Evolutionary conservation across 1,140 invertebrate species (phyloP), one percentile per base, ranked within the genome.

Genomic region (Akabosia matsudoensis): DNA sequence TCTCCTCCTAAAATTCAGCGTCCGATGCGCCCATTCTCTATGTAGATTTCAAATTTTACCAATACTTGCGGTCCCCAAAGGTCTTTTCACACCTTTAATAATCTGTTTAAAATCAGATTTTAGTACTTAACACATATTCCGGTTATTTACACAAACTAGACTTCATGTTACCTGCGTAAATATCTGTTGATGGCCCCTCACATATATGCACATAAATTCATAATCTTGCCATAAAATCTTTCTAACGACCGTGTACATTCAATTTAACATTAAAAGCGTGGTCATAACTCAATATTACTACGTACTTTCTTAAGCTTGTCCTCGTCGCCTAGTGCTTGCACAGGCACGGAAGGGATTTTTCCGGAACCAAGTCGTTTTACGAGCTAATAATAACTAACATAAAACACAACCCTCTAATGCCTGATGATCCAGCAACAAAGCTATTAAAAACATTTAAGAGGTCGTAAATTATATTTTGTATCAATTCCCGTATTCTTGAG

Each of bases 371-470:
- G 31, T 67, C 7, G 61, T 67, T 61, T 67, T 67, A 67, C 61
- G 61, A 67, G 24, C 61, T 67, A 67, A 67, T 67, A 67, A 67
- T 67, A 67, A 67, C 26, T 13, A 30, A n/a, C 61, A 22, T 67
- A 67, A 67, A 67, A 67, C 28, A 30, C 30, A 3, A 67, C 3
- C 61, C 10, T 31, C 54, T 16, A 67, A 4, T 28, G 28, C 1
- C 22, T 67, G 61, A 30, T 30, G 31, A 67, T 67, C 2, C 24
- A 30, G 61, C 61, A 30, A 67, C 61, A 67, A 67, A 30, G 31
- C 61, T 30, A 67, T 67, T 67, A 67, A 67, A 67, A 67, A 67
- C 31, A 30, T 67, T 67, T 61, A 30, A 67, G 31, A 31, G 61
- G 61, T 30, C 24, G 31, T 67, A 67, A 67, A 67, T 67, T 22